Conservation (phyloP, 2,888 invertebrate genomes). For the Tachina fera region DNA sequence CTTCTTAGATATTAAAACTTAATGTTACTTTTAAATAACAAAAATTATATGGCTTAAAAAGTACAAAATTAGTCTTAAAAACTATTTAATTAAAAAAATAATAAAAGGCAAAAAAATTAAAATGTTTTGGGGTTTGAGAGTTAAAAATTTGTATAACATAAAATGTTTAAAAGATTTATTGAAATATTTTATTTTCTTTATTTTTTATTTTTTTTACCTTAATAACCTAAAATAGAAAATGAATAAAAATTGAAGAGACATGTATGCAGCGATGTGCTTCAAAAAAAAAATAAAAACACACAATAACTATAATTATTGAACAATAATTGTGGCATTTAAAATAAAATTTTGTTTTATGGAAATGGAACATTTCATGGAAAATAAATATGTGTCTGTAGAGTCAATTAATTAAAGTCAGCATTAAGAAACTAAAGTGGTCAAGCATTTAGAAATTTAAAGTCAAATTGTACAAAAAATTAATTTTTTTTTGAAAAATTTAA, state of each 20-base stretch:
- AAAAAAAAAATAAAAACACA: neutral
- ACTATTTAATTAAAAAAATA: constrained; percentile 13
- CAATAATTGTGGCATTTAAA: constrained; percentile 34
- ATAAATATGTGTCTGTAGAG: constrained; percentile 4
- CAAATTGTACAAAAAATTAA: constrained; percentile 48
- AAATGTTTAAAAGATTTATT: constrained; percentile 50
- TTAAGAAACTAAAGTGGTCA: constrained; percentile 34
- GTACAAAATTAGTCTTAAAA: constrained; percentile 55
- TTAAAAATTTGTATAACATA: constrained; percentile 31
- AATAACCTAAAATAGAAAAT: constrained; percentile 1
- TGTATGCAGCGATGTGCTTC: neutral
- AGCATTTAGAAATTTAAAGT: constrained; percentile 35
- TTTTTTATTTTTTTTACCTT: constrained; percentile 17
- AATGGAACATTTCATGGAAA: constrained; percentile 26
- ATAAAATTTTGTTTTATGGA: constrained; percentile 9
- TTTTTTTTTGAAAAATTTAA: constrained; percentile 20
- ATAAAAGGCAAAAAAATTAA: constrained; percentile 55
- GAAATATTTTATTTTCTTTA: constrained; percentile 17
- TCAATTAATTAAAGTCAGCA: constrained; percentile 33
- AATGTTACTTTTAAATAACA: constrained; percentile 42
- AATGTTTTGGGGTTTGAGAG: constrained; percentile 20
- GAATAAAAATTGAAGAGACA: neutral
- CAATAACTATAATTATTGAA: constrained; percentile 15
- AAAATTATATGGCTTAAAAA: constrained; percentile 60
- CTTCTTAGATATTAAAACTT: constrained; percentile 60